Evolutionary conservation across 2,888 invertebrate genomes (phyloP).

Genomic region (Scrobipalpa costella): DNA sequence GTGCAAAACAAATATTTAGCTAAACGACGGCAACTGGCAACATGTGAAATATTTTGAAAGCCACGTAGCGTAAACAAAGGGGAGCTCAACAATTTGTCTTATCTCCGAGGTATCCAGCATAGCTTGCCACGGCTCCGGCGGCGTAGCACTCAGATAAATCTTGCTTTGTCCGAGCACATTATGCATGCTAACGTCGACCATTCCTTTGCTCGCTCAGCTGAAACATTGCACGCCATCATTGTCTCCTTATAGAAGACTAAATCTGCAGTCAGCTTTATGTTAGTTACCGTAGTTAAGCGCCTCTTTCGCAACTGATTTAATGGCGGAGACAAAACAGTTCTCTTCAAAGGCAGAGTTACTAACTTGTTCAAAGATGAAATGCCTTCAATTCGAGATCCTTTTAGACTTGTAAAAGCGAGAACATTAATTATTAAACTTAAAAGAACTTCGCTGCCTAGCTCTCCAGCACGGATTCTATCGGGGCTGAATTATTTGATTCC

Average conservation of each 20-base stretch:
- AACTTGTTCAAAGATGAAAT: constrained; percentile 1
- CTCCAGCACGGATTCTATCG: constrained; percentile 36
- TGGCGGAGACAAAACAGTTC: not conserved
- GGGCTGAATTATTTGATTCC: constrained; percentile 42
- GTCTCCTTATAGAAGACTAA: constrained; percentile 34
- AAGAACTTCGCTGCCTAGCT: constrained; percentile 36
- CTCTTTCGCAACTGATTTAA: not conserved
- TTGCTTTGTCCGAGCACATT: constrained; percentile 67
- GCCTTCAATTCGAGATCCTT: constrained; percentile 1
- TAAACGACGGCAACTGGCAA: not conserved
- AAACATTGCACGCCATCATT: constrained; percentile 32
- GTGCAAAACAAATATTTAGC: not conserved
- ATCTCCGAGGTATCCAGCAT: constrained; percentile 26
- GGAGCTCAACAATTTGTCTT: constrained; percentile 28
- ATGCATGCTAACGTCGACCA: constrained; percentile 62
- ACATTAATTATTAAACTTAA: constrained; percentile 38
- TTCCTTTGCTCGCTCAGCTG: constrained; percentile 42
- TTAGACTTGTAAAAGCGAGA: constrained; percentile 29
- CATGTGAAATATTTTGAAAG: constrained; percentile 19
- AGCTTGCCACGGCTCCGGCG: constrained; percentile 45
- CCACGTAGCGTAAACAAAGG: constrained; percentile 16
- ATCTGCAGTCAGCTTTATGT: constrained; percentile 26
- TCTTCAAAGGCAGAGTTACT: constrained; percentile 11
- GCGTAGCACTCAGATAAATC: constrained; percentile 62
- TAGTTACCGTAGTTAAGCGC: constrained; percentile 12